Evolutionary conservation across 2,797 vertebrate species (phyloP).

Genomic region (Peromyscus aztecus): DNA sequence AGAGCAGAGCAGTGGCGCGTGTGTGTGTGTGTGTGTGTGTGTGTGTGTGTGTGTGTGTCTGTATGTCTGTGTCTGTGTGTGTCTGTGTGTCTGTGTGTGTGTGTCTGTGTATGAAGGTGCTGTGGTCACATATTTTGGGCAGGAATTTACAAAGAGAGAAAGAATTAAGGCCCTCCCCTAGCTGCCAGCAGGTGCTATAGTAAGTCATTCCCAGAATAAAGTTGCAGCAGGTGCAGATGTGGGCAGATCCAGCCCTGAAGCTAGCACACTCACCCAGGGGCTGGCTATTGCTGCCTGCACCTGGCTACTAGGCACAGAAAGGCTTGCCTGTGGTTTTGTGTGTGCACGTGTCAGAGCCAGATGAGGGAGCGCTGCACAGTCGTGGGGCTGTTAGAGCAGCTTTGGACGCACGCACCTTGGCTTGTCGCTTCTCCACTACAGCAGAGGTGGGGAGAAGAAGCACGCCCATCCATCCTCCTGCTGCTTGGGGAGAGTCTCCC

Average conservation of each 20-base stretch:
- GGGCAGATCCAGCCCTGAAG: slow-evolving; percentile 16
- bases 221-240: background rate
- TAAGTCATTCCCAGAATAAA: slow-evolving; percentile 65
- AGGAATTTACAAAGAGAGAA: slow-evolving; percentile 72
- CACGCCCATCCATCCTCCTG: rapidly evolving
- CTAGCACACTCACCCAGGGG: rapidly evolving
- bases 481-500: background rate
- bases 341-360: background rate
- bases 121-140: slow-evolving; percentile 71
- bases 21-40: background rate
- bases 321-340: too few relatives aligned
- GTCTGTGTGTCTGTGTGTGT: background rate
- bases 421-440: background rate
- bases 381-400: background rate
- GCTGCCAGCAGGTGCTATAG: slow-evolving; percentile 57
- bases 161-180: slow-evolving; percentile 46
- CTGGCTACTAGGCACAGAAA: background rate
- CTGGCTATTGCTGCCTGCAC: background rate
- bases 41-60: too few relatives aligned
- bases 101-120: background rate
- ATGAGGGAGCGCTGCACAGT: background rate
- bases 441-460: background rate
- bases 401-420: rapidly evolving
- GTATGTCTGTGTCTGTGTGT: background rate
- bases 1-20: slow-evolving; percentile 27